These are phyloP conservation scores for Axis porcinus DNA, from an alignment of 2,113 vertebrate species.

Conservation along the genomic window DNA sequence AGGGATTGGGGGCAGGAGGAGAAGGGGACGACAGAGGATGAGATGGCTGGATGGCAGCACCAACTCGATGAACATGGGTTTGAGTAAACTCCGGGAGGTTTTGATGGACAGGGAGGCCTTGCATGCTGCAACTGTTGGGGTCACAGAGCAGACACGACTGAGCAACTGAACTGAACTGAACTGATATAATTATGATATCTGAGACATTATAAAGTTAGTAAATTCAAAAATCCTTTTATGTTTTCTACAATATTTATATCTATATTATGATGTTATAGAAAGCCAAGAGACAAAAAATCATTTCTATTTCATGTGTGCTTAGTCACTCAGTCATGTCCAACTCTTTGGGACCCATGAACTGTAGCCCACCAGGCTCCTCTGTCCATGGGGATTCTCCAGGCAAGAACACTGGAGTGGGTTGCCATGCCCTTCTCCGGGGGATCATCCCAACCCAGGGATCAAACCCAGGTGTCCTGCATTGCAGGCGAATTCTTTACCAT, in stretches of 20 bases:
- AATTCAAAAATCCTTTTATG: not conserved
- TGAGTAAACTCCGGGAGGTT: too few species aligned
- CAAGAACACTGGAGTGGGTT: not conserved
- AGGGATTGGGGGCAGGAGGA: too few species aligned
- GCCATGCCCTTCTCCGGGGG: not conserved
- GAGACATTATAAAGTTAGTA: not conserved
- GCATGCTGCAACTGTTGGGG: too few species aligned
- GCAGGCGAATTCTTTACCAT: not conserved
- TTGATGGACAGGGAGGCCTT: too few species aligned
- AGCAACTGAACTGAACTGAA: too few species aligned
- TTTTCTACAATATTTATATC: not conserved
- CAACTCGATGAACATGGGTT: too few species aligned
- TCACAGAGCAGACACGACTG: too few species aligned
- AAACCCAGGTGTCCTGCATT: not conserved
- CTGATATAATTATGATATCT: not conserved
- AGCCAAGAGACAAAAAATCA: not conserved
- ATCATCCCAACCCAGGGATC: accelerated
- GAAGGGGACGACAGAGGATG: too few species aligned
- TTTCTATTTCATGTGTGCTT: not conserved
- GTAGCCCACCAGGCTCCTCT: not conserved
- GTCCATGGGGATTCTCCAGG: not conserved
- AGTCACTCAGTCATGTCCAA: not conserved
- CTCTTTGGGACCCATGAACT: not conserved
- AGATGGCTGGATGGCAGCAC: too few species aligned
- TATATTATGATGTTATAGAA: not conserved